Conservation (phyloP, 30 jellyfish, hydroid and myxozoan species). For the Chironex yamaguchii region DNA sequence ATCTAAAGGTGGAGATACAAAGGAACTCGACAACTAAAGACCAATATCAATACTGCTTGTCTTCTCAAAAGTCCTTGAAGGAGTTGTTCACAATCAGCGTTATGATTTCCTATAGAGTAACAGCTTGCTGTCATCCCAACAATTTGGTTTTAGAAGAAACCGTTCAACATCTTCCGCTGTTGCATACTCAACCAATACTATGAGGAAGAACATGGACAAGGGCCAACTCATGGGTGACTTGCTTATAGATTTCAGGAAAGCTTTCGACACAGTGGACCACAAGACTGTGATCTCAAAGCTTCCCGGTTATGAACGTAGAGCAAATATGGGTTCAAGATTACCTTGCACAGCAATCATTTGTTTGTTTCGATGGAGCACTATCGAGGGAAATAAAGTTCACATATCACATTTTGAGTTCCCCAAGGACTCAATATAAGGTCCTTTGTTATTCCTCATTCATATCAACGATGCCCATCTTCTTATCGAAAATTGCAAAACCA, state of each 20-base stretch:
- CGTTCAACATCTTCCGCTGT: constrained; percentile 65
- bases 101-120: constrained; percentile 32
- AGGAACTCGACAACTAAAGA: constrained; percentile 70
- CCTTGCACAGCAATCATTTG: constrained; percentile 29
- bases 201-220: constrained; percentile 66
- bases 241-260: constrained; percentile 47
- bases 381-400: constrained; percentile 18
- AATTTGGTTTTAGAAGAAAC: constrained; percentile 66
- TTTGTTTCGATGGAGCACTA: constrained; percentile 37
- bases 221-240: constrained; percentile 71
- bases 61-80: constrained; percentile 59
- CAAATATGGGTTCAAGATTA: constrained; percentile 39
- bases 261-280: constrained; percentile 70
- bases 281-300: constrained; percentile 8
- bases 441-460: constrained; percentile 27
- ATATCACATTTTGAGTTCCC: constrained; percentile 66
- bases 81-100: constrained; percentile 69
- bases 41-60: constrained; percentile 70
- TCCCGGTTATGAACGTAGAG: constrained; percentile 26
- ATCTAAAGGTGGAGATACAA: constrained; percentile 65
- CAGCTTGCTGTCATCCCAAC: constrained; percentile 62
- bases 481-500: constrained; percentile 23
- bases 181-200: constrained; percentile 57
- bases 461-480: constrained; percentile 52
- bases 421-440: constrained; percentile 70